phyloP scores from a whole-genome alignment of 2,113 vertebrate genomes.

The Marmota flaviventris region DNA sequence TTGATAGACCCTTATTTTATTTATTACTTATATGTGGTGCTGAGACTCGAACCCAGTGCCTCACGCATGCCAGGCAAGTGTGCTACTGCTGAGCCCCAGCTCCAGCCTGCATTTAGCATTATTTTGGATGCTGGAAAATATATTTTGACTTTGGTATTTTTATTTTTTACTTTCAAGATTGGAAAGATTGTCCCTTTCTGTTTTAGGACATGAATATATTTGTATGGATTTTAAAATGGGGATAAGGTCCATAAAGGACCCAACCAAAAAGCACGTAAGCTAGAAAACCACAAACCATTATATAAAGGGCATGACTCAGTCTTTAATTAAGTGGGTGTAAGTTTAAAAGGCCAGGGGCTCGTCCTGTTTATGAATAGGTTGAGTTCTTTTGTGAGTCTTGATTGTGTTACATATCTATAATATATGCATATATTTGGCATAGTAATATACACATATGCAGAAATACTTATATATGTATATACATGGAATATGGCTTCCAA shows the following conservation, averaged over 20 bases:
- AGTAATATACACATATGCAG: not conserved
- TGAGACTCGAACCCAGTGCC: no score
- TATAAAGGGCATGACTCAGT: not conserved
- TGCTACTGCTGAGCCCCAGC: no score
- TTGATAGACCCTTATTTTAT: no score
- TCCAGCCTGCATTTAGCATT: not conserved
- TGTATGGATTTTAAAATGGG: not conserved
- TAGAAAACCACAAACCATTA: not conserved
- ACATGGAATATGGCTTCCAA: not conserved
- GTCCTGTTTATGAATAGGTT: not conserved
- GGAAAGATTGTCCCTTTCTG: not conserved
- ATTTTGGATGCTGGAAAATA: not conserved
- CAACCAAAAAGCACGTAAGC: not conserved
- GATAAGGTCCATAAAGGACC: not conserved
- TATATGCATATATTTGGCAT: not conserved
- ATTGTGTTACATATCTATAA: not conserved
- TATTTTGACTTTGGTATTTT: not conserved
- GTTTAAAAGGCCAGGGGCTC: not conserved
- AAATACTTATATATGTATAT: not conserved
- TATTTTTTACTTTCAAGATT: not conserved
- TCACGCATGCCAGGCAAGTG: no score
- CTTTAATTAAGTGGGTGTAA: constrained; percentile 33
- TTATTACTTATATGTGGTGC: no score
- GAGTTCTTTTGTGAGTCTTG: not conserved
- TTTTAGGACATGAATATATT: not conserved